phyloP scores from a whole-genome alignment of 1,140 invertebrate genomes.

The Macrotrachela quadricornifera region DNA sequence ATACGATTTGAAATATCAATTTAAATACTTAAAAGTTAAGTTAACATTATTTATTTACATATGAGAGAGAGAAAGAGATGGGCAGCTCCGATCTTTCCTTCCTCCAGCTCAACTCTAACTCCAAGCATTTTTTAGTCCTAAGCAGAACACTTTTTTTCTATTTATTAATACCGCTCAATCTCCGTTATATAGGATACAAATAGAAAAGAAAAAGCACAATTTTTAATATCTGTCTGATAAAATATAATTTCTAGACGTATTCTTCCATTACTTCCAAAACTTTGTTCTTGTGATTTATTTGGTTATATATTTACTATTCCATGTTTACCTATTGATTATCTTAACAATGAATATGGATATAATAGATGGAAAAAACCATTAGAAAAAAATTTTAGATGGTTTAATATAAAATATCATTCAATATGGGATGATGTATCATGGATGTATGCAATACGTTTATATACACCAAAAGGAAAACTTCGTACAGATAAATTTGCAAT shows the following conservation, averaged over 20 bases:
- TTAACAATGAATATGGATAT: slow-evolving; percentile 2
- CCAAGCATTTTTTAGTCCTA: too few species aligned
- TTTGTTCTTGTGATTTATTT: slow-evolving; percentile 5
- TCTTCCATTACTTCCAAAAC: neutral
- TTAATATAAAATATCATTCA: neutral
- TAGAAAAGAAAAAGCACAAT: too few species aligned
- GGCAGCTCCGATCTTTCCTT: too few species aligned
- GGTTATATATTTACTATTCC: slow-evolving; percentile 1
- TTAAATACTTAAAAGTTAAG: too few species aligned
- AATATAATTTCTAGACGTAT: neutral
- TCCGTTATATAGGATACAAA: too few species aligned
- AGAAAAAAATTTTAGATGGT: slow-evolving; percentile 1
- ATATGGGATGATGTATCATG: slow-evolving; percentile 1
- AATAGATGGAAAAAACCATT: neutral
- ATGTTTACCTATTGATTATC: slow-evolving; percentile 1
- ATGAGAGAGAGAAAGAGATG: too few species aligned
- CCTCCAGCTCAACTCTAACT: too few species aligned
- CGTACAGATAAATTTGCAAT: neutral
- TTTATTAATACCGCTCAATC: too few species aligned
- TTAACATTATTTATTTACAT: too few species aligned
- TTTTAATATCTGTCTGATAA: too few species aligned
- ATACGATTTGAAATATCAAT: too few species aligned
- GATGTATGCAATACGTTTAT: neutral
- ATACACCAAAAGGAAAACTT: neutral
- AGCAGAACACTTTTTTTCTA: too few species aligned